Evolutionary conservation across 1,140 invertebrate genomes (phyloP).

Genomic region (Aphelinus atriplicis): DNA sequence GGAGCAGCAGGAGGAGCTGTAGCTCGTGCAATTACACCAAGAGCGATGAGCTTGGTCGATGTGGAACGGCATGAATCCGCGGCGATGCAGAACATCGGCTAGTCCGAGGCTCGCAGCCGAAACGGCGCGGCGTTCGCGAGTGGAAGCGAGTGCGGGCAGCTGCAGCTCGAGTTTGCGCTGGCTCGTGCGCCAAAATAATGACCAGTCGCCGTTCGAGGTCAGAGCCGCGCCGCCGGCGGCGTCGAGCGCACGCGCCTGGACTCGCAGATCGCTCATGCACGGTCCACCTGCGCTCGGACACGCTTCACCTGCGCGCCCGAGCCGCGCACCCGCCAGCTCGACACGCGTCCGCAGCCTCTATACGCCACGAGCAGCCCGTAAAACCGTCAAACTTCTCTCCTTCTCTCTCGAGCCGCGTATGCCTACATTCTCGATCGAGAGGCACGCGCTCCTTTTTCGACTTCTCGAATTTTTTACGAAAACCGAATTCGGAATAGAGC

Average conservation of each 20-base stretch:
- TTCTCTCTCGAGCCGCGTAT: too few relatives aligned
- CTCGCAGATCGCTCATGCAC: neutral
- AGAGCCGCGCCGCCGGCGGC: conserved; percentile 5
- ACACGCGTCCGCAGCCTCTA: conserved; percentile 3
- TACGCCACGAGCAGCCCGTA: neutral
- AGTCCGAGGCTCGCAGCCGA: too few relatives aligned
- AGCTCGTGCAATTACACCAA: neutral
- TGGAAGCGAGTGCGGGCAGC: neutral
- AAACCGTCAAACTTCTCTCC: too few relatives aligned
- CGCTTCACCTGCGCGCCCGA: conserved; percentile 29
- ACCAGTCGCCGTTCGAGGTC: conserved; percentile 10
- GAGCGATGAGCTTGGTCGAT: too few relatives aligned
- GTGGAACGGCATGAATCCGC: too few relatives aligned
- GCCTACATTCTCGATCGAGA: too few relatives aligned
- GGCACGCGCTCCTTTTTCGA: too few relatives aligned
- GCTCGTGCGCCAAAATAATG: neutral
- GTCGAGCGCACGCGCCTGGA: too few relatives aligned
- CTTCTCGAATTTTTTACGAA: too few relatives aligned
- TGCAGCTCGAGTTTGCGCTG: conserved; percentile 1
- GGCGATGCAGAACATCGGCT: too few relatives aligned
- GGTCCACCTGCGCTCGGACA: conserved; percentile 26
- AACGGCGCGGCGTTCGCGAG: too few relatives aligned
- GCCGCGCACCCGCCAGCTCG: neutral
- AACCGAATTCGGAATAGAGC: too few relatives aligned
- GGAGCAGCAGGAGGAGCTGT: neutral